Evolutionary conservation across 2,113 vertebrate genomes (phyloP), one percentile per base, ranked within the genome.

Genomic region (Epinephelus lanceolatus): DNA sequence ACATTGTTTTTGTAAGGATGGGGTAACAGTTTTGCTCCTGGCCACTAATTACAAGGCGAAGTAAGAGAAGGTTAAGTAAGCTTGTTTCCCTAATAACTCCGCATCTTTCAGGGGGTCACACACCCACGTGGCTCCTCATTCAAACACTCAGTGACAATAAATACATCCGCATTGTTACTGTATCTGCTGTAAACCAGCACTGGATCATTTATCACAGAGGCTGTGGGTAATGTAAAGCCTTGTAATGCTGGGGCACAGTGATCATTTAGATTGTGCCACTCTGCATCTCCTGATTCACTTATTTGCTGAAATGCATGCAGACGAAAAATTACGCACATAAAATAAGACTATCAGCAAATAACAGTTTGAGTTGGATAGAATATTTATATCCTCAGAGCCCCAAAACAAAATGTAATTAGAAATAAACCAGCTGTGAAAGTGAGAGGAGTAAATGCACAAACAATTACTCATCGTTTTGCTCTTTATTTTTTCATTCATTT

Each of bases 1-100:
- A 94, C 91, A 92, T 90, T 95, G 95, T 96, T 96, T 95, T 95
- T 93, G 84, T 95, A 94, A 93, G 94, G 95, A 94, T 94, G 93
- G 89, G 78, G 93, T 92, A 93, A 93, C 92, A 87, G 78, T 85
- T 60, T 89, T 85, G 94, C 94, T 93, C 65, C 80, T 59, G 93
- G 95, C 92, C 76, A 92, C 91, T 95, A 88, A 96, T 95, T 95
- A 94, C 62, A 78, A 88, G 82, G 84, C 56, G 66, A 86, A 92
- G 92, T 88, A 91, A 89, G 81, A 86, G 83, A 76, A 93, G 93
- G 95, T 95, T 95, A 95, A 95, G 87, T 93, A 94, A 95, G 93
- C 93, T 93, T 89, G 87, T 92, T 92, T 89, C 84, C 85, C 77
- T 94, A 95, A 96, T 95, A 91, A 94, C 88, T 88, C 76, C 19